Conservation (phyloP, 2,113 vertebrate species). For the Gallinago paraguaiae region DNA sequence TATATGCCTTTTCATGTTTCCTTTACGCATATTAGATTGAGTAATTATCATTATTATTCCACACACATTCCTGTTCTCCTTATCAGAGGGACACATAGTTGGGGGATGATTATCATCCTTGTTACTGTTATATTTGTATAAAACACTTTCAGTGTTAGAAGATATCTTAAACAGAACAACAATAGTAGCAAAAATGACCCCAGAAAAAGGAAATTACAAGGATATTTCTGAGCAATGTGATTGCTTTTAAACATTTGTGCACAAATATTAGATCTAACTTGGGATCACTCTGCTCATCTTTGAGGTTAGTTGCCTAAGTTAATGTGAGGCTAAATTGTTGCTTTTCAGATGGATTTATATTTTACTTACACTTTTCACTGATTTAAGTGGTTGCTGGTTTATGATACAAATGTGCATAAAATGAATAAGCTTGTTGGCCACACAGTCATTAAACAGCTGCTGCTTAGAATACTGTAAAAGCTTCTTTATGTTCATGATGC, state of each 20-base stretch:
- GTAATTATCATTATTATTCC: neutral
- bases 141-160: neutral
- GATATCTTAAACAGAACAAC: neutral
- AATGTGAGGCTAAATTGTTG: neutral
- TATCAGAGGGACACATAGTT: neutral
- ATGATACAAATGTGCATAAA: neutral
- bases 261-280: neutral
- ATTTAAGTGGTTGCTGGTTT: neutral
- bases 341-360: neutral
- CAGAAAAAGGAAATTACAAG: neutral
- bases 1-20: neutral
- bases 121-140: neutral
- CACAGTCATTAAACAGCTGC: neutral
- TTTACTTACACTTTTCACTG: neutral
- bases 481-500: neutral
- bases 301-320: neutral
- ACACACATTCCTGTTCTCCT: neutral
- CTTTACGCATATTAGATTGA: neutral
- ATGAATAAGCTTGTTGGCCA: neutral
- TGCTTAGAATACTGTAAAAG: neutral
- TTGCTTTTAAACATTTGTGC: neutral
- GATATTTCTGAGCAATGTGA: neutral
- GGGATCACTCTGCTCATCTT: neutral
- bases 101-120: neutral
- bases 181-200: neutral